A percentile compares a stretch with the other conserved stretches of the same genome.
Conservation (phyloP, 2,888 invertebrate species). For the Hypomecis punctinalis region DNA sequence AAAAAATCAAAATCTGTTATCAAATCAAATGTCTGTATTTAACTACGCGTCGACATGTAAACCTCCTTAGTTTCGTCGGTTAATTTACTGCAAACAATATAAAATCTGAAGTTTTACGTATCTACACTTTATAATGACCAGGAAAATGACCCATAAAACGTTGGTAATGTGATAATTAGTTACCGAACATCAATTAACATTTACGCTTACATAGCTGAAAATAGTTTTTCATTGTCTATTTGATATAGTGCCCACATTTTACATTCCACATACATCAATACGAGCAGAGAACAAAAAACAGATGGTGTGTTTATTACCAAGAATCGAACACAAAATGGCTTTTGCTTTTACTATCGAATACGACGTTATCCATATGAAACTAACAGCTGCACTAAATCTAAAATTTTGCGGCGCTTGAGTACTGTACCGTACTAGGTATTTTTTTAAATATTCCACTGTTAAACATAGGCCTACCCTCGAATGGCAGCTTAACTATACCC, state of each 20-base stretch:
- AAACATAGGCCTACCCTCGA: no score
- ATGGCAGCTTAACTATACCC: background rate
- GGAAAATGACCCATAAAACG: no score
- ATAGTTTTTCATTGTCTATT: constrained; percentile 17
- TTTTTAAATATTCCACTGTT: no score
- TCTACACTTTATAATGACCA: no score
- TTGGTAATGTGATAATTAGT: no score
- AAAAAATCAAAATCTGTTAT: no score
- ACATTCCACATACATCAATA: background rate
- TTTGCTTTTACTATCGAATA: constrained; percentile 34
- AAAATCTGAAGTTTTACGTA: no score
- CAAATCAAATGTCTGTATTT: no score
- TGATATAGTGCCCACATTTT: constrained; percentile 7
- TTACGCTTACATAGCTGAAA: background rate
- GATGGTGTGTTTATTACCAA: constrained; percentile 31
- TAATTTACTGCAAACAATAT: no score
- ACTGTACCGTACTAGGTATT: background rate
- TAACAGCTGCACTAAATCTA: constrained; percentile 29
- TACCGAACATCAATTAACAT: no score
- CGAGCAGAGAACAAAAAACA: constrained; percentile 27
- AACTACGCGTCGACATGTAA: no score
- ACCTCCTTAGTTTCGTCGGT: no score
- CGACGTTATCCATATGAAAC: constrained; percentile 32
- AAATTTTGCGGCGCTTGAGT: constrained; percentile 11
- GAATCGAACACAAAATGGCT: constrained; percentile 37